phyloP scores from a whole-genome alignment of 2,113 vertebrate genomes.

The Athene cunicularia region DNA sequence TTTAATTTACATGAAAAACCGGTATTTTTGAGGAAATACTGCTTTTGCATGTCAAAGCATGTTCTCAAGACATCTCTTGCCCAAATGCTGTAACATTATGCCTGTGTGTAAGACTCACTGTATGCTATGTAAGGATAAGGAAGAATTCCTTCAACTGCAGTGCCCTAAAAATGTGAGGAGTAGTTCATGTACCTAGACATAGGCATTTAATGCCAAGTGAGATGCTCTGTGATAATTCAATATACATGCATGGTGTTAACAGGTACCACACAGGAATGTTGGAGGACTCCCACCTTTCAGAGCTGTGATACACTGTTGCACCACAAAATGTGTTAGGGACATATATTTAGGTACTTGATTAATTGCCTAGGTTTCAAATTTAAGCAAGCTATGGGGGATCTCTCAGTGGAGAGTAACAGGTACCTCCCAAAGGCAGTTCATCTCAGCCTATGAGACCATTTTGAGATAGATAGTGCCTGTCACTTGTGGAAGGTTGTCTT shows the following conservation, averaged over 20 bases:
- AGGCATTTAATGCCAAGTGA: background rate
- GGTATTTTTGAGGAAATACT: background rate
- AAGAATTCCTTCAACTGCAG: background rate
- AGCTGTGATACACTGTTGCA: background rate
- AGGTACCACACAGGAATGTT: background rate
- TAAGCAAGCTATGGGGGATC: background rate
- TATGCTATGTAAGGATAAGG: rapidly evolving
- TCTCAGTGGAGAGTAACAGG: background rate
- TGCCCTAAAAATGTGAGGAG: background rate
- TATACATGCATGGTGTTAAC: background rate
- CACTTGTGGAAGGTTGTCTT: background rate
- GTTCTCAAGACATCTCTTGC: background rate
- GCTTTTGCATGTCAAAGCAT: background rate
- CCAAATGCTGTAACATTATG: background rate
- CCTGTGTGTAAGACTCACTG: rapidly evolving
- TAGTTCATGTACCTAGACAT: background rate
- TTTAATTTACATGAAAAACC: background rate
- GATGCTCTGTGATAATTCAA: background rate
- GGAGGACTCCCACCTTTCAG: background rate
- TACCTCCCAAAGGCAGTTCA: background rate
- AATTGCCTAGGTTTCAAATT: background rate
- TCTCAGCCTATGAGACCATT: background rate
- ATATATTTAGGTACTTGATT: background rate
- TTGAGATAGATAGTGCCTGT: background rate
- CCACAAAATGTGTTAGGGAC: background rate